A percentile compares a stretch with the other conserved stretches of the same genome.
Evolutionary conservation across 35 echinoderm and acorn worm species (phyloP).

Genomic region (Holothuria glaberrima): DNA sequence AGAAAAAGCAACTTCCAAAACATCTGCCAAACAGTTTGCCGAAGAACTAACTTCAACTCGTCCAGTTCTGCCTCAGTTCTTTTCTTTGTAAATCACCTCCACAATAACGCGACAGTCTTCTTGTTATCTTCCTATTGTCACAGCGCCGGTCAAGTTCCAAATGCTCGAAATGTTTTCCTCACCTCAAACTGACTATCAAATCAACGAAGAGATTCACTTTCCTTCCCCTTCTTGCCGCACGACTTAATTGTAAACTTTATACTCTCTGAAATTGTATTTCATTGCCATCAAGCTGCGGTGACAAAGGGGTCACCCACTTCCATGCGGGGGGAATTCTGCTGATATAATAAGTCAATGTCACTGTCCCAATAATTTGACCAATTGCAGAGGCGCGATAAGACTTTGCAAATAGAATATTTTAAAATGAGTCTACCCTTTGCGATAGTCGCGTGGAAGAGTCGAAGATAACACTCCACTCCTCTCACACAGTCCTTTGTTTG

Average conservation of each 20-base stretch:
- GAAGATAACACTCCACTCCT: slow-evolving; percentile 23
- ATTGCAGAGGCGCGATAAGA: slow-evolving; percentile 32
- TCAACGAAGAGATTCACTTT: slow-evolving; percentile 15
- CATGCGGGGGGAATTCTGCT: slow-evolving; percentile 51
- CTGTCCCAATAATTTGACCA: slow-evolving; percentile 42
- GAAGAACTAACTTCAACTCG: no score
- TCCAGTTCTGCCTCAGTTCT: no score
- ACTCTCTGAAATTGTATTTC: slow-evolving; percentile 58
- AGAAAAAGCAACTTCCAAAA: no score
- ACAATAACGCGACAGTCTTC: no score
- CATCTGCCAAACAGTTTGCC: no score
- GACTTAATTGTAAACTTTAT: slow-evolving; percentile 61
- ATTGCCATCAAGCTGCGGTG: slow-evolving; percentile 39
- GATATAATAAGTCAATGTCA: slow-evolving; percentile 52
- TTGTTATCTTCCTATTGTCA: slow-evolving; percentile 51
- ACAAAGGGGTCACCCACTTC: slow-evolving; percentile 57
- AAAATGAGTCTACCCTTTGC: slow-evolving; percentile 42
- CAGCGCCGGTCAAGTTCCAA: slow-evolving; percentile 41
- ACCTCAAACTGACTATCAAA: slow-evolving; percentile 55
- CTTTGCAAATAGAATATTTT: slow-evolving; percentile 40
- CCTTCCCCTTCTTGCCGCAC: slow-evolving; percentile 35
- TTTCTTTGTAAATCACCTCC: no score
- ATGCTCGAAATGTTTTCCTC: slow-evolving; percentile 58
- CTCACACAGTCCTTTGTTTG: slow-evolving; percentile 25
- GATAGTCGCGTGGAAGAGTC: slow-evolving; percentile 40